Conservation (phyloP, 1,140 invertebrate species). For the Ceratosolen fusciceps region DNA sequence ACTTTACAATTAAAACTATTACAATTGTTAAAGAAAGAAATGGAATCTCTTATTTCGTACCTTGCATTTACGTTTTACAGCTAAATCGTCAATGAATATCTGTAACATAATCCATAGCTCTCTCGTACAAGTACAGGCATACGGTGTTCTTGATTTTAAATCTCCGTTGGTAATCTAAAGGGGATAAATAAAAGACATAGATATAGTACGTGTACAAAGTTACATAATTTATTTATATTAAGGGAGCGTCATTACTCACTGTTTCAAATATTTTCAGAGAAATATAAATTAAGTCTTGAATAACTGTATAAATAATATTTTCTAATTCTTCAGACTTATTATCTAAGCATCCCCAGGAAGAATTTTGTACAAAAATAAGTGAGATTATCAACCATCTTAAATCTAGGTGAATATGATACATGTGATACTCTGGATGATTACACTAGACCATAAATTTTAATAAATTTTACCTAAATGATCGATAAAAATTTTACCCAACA, state of each 20-base stretch:
- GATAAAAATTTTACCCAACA: slow-evolving; percentile 7
- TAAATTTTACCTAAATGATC: slow-evolving; percentile 3
- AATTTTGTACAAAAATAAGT: slow-evolving; percentile 57
- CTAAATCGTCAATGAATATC: slow-evolving; percentile 60
- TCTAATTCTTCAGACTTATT: slow-evolving; percentile 57
- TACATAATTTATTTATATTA: too few species aligned
- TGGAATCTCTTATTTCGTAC: slow-evolving; percentile 50
- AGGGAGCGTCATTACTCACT: slow-evolving; percentile 52
- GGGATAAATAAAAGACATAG: background rate
- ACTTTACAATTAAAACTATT: slow-evolving; percentile 8
- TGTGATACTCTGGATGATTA: slow-evolving; percentile 67
- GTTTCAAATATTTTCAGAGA: slow-evolving; percentile 63
- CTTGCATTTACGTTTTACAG: slow-evolving; percentile 55
- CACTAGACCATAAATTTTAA: slow-evolving; percentile 55
- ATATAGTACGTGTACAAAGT: too few species aligned
- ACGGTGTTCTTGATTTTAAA: slow-evolving; percentile 63
- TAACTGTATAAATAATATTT: slow-evolving; percentile 54
- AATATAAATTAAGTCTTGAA: slow-evolving; percentile 64
- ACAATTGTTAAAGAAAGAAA: background rate
- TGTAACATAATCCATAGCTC: slow-evolving; percentile 70
- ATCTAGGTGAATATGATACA: slow-evolving; percentile 70
- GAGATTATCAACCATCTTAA: slow-evolving; percentile 67
- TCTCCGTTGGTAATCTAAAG: slow-evolving; percentile 61
- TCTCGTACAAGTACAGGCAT: slow-evolving; percentile 67
- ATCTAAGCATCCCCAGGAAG: slow-evolving; percentile 50